Evolutionary conservation across 2,797 vertebrate genomes (phyloP).

Genomic region (Varecia variegata): DNA sequence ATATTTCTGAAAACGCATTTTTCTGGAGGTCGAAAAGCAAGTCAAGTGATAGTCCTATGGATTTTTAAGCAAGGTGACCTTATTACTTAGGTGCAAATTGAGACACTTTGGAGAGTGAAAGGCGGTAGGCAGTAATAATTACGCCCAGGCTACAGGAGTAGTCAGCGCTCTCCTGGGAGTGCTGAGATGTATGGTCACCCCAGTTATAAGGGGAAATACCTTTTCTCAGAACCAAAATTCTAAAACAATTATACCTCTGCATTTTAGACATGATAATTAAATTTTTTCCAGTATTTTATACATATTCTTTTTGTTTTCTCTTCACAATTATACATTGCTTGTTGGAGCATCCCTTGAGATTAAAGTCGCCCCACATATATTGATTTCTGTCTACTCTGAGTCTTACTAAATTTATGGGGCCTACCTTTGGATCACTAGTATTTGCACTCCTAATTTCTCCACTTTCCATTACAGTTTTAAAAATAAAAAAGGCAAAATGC

Average conservation of each 20-base stretch:
- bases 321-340: background rate
- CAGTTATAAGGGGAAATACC: background rate
- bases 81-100: background rate
- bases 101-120: background rate
- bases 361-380: no score
- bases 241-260: background rate
- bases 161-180: background rate
- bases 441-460: background rate
- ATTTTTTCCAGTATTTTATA: background rate
- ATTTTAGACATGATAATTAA: background rate
- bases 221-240: constrained; percentile 11
- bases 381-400: background rate
- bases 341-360: background rate
- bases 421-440: background rate
- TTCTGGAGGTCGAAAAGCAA: background rate
- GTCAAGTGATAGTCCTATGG: background rate
- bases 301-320: background rate
- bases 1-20: background rate
- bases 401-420: background rate
- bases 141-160: background rate
- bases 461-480: background rate
- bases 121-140: background rate
- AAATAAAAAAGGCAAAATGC: background rate
- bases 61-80: background rate
- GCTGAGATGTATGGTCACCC: background rate